phyloP scores from a whole-genome alignment of 2,797 vertebrate genomes.

The Prionace glauca region DNA sequence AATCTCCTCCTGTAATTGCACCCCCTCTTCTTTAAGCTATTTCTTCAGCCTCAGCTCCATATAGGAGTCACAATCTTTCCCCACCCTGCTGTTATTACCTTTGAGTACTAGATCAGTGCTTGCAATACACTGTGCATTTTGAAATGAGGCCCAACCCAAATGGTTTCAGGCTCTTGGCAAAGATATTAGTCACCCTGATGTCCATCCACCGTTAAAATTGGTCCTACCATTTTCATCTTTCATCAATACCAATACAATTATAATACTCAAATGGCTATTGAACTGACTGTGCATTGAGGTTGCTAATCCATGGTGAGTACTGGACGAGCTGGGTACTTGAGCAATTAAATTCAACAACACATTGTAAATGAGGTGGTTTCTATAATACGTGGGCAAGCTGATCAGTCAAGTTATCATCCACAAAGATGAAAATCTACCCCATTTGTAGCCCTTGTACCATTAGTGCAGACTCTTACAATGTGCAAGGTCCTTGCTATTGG shows the following conservation, averaged over 20 bases:
- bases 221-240: background rate
- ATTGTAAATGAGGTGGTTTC: background rate
- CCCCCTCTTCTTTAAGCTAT: background rate
- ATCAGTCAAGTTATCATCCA: background rate
- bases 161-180: background rate
- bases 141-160: background rate
- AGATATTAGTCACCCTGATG: background rate
- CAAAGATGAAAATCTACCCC: background rate
- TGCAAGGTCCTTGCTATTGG: background rate
- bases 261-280: background rate
- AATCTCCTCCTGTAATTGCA: background rate
- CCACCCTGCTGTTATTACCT: background rate
- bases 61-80: background rate
- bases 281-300: background rate
- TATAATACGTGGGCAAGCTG: background rate
- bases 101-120: background rate
- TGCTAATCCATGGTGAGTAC: background rate
- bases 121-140: background rate
- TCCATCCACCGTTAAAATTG: background rate
- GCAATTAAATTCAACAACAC: background rate
- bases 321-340: background rate
- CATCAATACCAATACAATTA: background rate
- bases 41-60: background rate
- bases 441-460: background rate
- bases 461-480: background rate